Evolutionary conservation across 2,888 invertebrate species (phyloP).

Genomic region (Tholera decimalis): DNA sequence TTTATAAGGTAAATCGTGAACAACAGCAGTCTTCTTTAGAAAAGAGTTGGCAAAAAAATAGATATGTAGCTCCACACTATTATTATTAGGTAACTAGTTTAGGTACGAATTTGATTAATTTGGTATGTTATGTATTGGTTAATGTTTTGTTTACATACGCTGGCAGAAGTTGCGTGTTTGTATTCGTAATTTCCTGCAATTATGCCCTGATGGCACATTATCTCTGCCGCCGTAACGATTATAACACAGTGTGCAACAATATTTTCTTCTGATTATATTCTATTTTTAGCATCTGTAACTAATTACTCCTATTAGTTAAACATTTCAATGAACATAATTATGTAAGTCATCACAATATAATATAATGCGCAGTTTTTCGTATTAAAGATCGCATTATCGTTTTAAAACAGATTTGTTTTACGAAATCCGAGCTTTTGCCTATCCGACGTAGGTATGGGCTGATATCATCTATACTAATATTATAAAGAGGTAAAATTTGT

Average conservation of each 20-base stretch:
- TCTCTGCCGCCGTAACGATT: conserved; percentile 50
- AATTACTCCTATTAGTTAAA: conserved; percentile 15
- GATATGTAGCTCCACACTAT: background rate
- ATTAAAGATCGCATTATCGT: conserved; percentile 11
- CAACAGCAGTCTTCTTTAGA: background rate
- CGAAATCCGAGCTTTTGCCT: background rate
- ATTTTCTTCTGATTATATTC: conserved; percentile 50
- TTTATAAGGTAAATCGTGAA: background rate
- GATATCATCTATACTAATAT: too few relatives aligned
- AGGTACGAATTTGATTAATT: conserved; percentile 28
- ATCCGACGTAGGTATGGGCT: background rate
- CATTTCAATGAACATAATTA: conserved; percentile 16
- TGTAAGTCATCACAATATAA: conserved; percentile 8
- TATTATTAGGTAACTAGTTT: background rate
- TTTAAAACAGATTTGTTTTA: conserved; percentile 26
- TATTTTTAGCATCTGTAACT: conserved; percentile 48
- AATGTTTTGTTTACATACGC: conserved; percentile 40
- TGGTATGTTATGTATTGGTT: conserved; percentile 23
- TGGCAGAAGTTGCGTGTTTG: conserved; percentile 36
- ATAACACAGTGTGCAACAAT: conserved; percentile 41
- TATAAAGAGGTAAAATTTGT: too few relatives aligned
- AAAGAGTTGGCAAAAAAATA: conserved; percentile 1
- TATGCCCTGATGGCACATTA: conserved; percentile 51
- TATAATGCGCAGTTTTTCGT: conserved; percentile 35
- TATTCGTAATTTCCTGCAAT: conserved; percentile 57